Evolutionary conservation across 2,888 invertebrate species (phyloP), one percentile per base, ranked within the genome.

Genomic region (Scaptomyza reducta): DNA sequence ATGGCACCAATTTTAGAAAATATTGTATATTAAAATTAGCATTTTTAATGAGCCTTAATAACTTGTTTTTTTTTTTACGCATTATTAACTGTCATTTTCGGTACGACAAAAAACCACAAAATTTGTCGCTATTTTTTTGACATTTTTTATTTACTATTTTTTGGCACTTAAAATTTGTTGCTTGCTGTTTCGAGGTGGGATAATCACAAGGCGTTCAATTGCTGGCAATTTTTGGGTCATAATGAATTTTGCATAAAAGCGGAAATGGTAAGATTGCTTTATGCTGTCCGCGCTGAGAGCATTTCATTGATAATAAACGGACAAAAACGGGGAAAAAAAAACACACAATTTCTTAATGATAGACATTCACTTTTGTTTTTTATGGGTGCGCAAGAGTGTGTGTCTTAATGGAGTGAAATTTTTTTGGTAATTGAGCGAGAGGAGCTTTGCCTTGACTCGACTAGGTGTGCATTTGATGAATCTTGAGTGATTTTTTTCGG

Each of bases 321-420:
- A 27, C 16, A 33, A 41, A 38, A 31, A 54, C 41, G 22, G 42
- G 25, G 50, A 29, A 60, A 35, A 29, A 18, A 63, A 53, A 54
- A 50, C 41, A n/a, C n/a, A n/a, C 7, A 44, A 62, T 61, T 76
- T 70, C 83, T 78, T 87, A 88, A 83, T 88, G 81, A 88, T 77
- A 83, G 88, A 88, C 88, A 84, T 84, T 84, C 85, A 75, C 77
- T 84, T 38, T 33, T 33, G 6, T 33, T 87, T 82, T 75, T 73
- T 84, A 62, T 1, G 3, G 22, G 60, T 61, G 68, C 64, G 68
- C 59, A 73, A 87, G 79, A 49, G 81, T 82, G 81, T 82, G 79
- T 76, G 83, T 70, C 67, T 87, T 87, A 82, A 87, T 82, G 83
- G 81, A 87, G 81, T 87, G 81, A 82, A 82, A 82, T 82, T 85